phyloP scores from a whole-genome alignment of 2,113 vertebrate genomes.

The Acrocephalus arundinaceus region DNA sequence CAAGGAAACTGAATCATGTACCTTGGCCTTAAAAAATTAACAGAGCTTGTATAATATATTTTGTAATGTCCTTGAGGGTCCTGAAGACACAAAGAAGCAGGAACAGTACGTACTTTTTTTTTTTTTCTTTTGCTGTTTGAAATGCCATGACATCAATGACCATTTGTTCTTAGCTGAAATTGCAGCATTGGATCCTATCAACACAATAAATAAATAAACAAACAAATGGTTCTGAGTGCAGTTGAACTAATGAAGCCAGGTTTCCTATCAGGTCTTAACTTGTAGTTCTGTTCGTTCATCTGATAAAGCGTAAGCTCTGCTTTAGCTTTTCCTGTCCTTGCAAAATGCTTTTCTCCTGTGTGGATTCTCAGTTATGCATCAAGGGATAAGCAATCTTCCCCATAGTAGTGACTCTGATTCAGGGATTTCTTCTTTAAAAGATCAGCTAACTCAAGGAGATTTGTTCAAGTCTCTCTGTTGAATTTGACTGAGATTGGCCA shows the following conservation, averaged over 20 bases:
- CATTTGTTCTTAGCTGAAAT: background rate
- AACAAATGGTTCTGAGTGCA: background rate
- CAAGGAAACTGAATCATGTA: background rate
- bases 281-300: background rate
- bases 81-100: background rate
- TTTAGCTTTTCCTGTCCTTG: background rate
- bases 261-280: background rate
- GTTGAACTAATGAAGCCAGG: background rate
- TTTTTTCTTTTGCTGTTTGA: background rate
- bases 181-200: background rate
- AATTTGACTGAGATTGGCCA: background rate
- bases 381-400: background rate
- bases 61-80: slow-evolving; percentile 24
- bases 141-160: background rate
- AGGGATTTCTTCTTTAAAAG: background rate
- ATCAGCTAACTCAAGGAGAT: background rate
- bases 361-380: background rate
- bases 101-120: background rate
- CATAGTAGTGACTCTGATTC: background rate
- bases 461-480: background rate
- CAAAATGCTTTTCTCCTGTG: background rate
- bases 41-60: background rate
- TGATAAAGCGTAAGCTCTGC: background rate
- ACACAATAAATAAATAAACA: slow-evolving; percentile 27
- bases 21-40: slow-evolving; percentile 11